phyloP scores from a whole-genome alignment of 2,797 vertebrate genomes.

The Sebastes itinus region DNA sequence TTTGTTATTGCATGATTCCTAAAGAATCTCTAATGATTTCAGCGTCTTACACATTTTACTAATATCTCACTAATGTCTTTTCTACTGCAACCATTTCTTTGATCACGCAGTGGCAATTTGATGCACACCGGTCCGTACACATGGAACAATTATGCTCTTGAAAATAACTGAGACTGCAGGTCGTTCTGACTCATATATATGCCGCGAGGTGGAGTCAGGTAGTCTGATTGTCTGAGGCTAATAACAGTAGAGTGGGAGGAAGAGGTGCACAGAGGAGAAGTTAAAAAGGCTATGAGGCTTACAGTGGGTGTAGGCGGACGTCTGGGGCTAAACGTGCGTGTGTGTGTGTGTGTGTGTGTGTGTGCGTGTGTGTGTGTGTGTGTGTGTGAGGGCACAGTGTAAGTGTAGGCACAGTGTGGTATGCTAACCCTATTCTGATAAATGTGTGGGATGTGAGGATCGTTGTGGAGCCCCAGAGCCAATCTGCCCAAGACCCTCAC shows the following conservation, averaged over 20 bases:
- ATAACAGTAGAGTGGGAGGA: slow-evolving; percentile 76
- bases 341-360: slow-evolving; percentile 26
- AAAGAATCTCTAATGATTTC: slow-evolving; percentile 17
- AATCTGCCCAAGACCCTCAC: slow-evolving; percentile 63
- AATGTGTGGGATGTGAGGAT: slow-evolving; percentile 71
- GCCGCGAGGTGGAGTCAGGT: slow-evolving; percentile 64
- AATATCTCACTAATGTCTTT: slow-evolving; percentile 28
- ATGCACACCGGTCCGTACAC: slow-evolving; percentile 15
- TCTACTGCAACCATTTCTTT: neutral
- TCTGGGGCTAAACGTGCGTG: slow-evolving; percentile 47
- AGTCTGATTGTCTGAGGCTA: slow-evolving; percentile 72
- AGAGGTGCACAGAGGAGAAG: slow-evolving; percentile 59
- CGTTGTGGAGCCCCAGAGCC: slow-evolving; percentile 54
- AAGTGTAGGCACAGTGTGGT: slow-evolving; percentile 50
- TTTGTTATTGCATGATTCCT: neutral
- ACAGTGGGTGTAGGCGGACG: slow-evolving; percentile 59
- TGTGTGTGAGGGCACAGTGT: slow-evolving; percentile 37
- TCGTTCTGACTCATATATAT: slow-evolving; percentile 65
- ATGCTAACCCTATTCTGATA: slow-evolving; percentile 62
- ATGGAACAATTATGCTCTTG: slow-evolving; percentile 57
- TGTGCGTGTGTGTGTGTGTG: slow-evolving; percentile 21
- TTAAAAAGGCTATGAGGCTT: slow-evolving; percentile 67
- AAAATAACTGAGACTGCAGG: slow-evolving; percentile 58
- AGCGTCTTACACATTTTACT: slow-evolving; percentile 10
- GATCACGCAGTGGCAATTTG: slow-evolving; percentile 17